These are phyloP conservation scores for Ypsolopha sequella DNA, from an alignment of 2,888 invertebrate genomes.

Conservation along the genomic window DNA sequence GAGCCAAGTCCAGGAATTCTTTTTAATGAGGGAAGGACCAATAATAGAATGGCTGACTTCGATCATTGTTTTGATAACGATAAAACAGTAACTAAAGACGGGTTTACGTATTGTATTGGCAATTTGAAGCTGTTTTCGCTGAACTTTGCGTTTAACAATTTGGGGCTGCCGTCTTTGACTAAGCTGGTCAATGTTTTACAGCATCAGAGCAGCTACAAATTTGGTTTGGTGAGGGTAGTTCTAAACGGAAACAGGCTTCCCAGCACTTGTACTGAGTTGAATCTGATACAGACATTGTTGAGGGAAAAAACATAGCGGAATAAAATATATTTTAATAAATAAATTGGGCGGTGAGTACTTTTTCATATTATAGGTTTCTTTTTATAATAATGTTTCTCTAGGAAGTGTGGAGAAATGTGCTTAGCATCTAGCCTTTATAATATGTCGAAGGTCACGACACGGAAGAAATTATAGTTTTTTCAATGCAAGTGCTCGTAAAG, in stretches of 20 bases:
- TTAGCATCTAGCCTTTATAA: no score
- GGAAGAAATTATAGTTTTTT: no score
- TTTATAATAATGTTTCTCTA: no score
- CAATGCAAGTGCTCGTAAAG: no score
- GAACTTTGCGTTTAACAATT: constrained; percentile 34
- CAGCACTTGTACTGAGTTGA: constrained; percentile 18
- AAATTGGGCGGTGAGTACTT: no score
- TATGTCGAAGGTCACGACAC: no score
- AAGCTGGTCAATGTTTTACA: constrained; percentile 22
- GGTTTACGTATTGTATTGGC: constrained; percentile 19
- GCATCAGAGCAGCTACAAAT: constrained; percentile 21
- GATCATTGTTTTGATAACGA: constrained; percentile 20
- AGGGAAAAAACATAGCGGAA: no score
- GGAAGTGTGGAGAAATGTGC: no score
- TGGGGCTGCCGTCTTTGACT: constrained; percentile 19
- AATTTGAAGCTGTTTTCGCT: constrained; percentile 32
- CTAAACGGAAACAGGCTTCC: constrained; percentile 33
- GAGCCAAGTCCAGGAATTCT: no score
- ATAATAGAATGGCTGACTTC: constrained; percentile 9
- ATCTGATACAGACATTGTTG: constrained; percentile 18
- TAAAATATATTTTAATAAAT: no score
- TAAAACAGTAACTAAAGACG: constrained; percentile 14
- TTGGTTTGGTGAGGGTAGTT: constrained; percentile 28
- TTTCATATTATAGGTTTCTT: no score
- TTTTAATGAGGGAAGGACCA: neutral